A percentile compares a stretch with the other conserved stretches of the same genome.
Evolutionary conservation across 2,888 invertebrate species (phyloP).

Genomic region (Tetropium fuscum): DNA sequence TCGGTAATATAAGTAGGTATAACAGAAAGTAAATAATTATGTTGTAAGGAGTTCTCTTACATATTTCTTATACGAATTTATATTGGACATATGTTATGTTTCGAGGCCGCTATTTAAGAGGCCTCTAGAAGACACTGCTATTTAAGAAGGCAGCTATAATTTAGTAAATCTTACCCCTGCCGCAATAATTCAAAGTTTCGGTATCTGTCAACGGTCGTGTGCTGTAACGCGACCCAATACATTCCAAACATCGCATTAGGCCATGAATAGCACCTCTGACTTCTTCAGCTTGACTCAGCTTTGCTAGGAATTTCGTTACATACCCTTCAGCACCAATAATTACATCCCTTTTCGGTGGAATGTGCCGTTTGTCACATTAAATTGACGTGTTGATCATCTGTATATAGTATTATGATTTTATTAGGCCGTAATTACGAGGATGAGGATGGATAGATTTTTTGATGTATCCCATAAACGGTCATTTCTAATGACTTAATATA

Average conservation of each 20-base stretch:
- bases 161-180: slow-evolving; percentile 24
- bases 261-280: slow-evolving; percentile 48
- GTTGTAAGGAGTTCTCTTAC: no score
- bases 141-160: slow-evolving; percentile 25
- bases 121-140: slow-evolving; percentile 15
- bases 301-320: slow-evolving; percentile 48
- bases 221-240: slow-evolving; percentile 55
- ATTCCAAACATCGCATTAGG: slow-evolving; percentile 54
- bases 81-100: slow-evolving; percentile 16
- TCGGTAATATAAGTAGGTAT: no score
- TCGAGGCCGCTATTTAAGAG: no score
- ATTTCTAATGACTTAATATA: no score
- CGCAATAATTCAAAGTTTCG: slow-evolving; percentile 33
- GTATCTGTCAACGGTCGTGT: slow-evolving; percentile 56
- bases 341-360: slow-evolving; percentile 46
- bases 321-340: slow-evolving; percentile 53
- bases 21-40: no score
- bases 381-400: slow-evolving; percentile 33
- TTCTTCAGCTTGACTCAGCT: slow-evolving; percentile 33
- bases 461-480: no score
- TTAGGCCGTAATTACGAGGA: slow-evolving; percentile 7
- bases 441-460: slow-evolving; percentile 7
- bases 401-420: slow-evolving; percentile 1
- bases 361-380: slow-evolving; percentile 45
- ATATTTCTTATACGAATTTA: no score